Conservation (phyloP, 1,140 invertebrate species). For the Drosophila oshimai region DNA sequence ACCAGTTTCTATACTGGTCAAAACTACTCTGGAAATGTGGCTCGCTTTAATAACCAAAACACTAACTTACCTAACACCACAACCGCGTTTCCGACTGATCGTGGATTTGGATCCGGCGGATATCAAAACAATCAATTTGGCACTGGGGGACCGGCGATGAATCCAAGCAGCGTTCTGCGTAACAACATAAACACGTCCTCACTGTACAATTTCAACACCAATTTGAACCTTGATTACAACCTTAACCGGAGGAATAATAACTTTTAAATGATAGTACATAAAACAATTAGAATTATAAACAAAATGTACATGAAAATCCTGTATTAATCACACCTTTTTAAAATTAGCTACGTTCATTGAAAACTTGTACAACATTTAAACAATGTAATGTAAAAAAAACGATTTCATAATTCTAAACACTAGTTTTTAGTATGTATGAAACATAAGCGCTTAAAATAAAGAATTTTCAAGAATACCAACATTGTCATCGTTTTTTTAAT, state of each 20-base stretch:
- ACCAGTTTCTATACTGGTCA: conserved; percentile 29
- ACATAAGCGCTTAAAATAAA: not conserved
- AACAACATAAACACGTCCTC: not conserved
- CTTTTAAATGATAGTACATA: not conserved
- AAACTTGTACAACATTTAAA: conserved; percentile 28
- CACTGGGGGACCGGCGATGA: not conserved
- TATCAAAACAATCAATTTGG: conserved; percentile 8
- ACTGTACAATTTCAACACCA: conserved; percentile 27
- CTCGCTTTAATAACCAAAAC: conserved; percentile 48
- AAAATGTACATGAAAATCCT: conserved; percentile 2
- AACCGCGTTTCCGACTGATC: conserved; percentile 11
- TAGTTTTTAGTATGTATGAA: not conserved
- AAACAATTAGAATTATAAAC: not conserved
- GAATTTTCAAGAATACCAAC: not conserved
- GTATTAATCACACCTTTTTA: not conserved
- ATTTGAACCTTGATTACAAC: conserved; percentile 16
- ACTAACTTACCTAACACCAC: conserved; percentile 16
- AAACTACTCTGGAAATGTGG: conserved; percentile 44
- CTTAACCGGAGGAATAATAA: conserved; percentile 6
- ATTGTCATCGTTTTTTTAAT: too few species aligned
- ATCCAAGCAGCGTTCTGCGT: conserved; percentile 1
- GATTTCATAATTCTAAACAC: not conserved
- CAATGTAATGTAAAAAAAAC: conserved; percentile 31
- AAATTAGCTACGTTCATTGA: conserved; percentile 6
- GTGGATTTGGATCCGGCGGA: conserved; percentile 9